Evolutionary conservation across 2,797 vertebrate species (phyloP).

Genomic region (Peromyscus attwateri): DNA sequence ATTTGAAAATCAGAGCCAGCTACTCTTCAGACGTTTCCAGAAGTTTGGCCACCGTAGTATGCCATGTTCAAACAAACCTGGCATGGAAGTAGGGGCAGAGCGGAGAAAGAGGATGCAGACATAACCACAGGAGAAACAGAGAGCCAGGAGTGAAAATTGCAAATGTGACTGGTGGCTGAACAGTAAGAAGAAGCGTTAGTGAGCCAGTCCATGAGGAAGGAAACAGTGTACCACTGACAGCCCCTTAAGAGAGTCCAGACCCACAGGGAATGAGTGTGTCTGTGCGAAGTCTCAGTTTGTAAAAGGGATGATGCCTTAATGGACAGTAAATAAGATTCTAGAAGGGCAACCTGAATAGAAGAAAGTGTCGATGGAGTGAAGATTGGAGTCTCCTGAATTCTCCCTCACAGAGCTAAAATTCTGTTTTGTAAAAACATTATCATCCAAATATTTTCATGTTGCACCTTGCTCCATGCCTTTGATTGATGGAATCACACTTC

Average conservation of each 20-base stretch:
- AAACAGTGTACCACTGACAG: neutral
- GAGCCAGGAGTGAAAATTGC: neutral
- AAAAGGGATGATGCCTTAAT: neutral
- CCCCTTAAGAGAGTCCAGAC: neutral
- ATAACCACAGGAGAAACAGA: neutral
- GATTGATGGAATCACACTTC: neutral
- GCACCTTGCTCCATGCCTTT: neutral
- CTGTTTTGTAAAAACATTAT: slow-evolving; percentile 35
- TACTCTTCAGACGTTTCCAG: neutral
- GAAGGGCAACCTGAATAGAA: neutral
- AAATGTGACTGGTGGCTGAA: too few species aligned
- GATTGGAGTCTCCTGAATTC: neutral
- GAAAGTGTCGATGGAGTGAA: neutral
- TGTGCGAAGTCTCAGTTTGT: neutral
- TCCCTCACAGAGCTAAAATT: neutral
- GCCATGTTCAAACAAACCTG: neutral
- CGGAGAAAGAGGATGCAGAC: neutral
- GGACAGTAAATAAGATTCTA: neutral
- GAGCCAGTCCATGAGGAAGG: neutral
- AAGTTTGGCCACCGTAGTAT: neutral
- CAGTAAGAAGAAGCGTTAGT: neutral
- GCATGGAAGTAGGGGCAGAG: neutral
- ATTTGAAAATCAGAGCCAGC: neutral
- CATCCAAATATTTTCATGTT: slow-evolving; percentile 3
- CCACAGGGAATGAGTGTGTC: neutral